Percentiles rank a stretch among this genome's conserved stretches.
Conservation (phyloP, 2,113 vertebrate species). For the Megaceryle maxima region DNA sequence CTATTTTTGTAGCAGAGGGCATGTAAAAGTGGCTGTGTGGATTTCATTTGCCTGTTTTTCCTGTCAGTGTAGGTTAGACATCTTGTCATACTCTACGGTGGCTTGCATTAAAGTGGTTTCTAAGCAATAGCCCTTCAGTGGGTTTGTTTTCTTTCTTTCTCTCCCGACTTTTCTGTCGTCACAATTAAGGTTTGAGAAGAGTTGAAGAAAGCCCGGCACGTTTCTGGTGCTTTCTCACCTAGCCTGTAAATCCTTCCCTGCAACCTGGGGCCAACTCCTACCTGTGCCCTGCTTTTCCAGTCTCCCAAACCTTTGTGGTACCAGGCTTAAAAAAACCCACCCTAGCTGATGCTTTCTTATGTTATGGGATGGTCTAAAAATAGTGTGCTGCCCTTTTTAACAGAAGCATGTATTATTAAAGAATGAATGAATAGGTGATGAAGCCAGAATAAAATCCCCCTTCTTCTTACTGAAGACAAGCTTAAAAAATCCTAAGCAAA, state of each 20-base stretch:
- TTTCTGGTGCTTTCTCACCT: not conserved
- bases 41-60: constrained; percentile 51
- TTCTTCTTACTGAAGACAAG: not conserved
- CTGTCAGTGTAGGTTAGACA: constrained; percentile 22
- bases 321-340: not conserved
- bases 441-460: not conserved
- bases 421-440: not conserved
- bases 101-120: constrained; percentile 61
- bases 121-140: constrained; percentile 51
- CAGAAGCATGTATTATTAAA: constrained; percentile 60
- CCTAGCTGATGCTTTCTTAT: not conserved
- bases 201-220: not conserved
- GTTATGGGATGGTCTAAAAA: constrained; percentile 50
- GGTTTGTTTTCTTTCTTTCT: constrained; percentile 37
- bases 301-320: not conserved
- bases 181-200: not conserved
- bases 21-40: constrained; percentile 30
- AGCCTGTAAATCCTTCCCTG: not conserved
- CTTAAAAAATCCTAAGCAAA: not conserved
- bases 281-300: constrained; percentile 27
- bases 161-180: not conserved
- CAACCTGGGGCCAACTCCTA: constrained; percentile 14
- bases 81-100: constrained; percentile 1
- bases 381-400: constrained; percentile 29
- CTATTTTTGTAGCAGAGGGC: constrained; percentile 38